A percentile compares a stretch with the other conserved stretches of the same genome.
Conservation (phyloP, 2,888 invertebrate species). For the Callimorpha dominula region DNA sequence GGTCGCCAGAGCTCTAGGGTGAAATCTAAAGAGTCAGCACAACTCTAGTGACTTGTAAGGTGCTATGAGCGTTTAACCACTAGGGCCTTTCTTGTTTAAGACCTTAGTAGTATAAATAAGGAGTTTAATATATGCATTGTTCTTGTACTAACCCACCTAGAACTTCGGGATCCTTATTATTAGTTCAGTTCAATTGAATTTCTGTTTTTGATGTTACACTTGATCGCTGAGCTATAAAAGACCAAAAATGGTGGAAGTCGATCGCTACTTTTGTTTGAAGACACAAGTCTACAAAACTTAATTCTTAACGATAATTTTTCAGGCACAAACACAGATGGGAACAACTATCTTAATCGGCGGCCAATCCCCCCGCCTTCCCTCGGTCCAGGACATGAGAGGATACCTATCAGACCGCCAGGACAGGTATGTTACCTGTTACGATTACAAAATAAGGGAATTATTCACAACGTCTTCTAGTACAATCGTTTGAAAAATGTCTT, state of each 20-base stretch:
- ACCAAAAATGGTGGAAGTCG: too few relatives aligned
- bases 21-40: too few relatives aligned
- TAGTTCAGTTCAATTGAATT: neutral
- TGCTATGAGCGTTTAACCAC: too few relatives aligned
- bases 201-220: too few relatives aligned
- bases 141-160: neutral
- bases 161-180: neutral
- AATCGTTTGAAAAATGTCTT: too few relatives aligned
- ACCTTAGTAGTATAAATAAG: neutral
- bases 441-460: neutral
- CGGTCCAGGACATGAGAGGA: constrained; percentile 93
- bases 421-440: constrained; percentile 66
- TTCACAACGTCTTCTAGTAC: neutral
- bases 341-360: constrained; percentile 89
- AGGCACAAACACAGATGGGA: constrained; percentile 88
- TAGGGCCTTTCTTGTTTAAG: neutral
- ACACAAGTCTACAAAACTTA: neutral
- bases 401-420: constrained; percentile 93
- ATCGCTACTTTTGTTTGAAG: neutral
- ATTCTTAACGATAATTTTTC: constrained; percentile 41
- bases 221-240: too few relatives aligned
- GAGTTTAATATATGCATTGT: neutral
- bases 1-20: too few relatives aligned
- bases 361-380: constrained; percentile 94
- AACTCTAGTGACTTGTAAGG: too few relatives aligned